These are phyloP conservation scores for Haliclona indistincta DNA, from an alignment of 37 sponge, comb jelly and placozoan genomes.

Conservation along the genomic window DNA sequence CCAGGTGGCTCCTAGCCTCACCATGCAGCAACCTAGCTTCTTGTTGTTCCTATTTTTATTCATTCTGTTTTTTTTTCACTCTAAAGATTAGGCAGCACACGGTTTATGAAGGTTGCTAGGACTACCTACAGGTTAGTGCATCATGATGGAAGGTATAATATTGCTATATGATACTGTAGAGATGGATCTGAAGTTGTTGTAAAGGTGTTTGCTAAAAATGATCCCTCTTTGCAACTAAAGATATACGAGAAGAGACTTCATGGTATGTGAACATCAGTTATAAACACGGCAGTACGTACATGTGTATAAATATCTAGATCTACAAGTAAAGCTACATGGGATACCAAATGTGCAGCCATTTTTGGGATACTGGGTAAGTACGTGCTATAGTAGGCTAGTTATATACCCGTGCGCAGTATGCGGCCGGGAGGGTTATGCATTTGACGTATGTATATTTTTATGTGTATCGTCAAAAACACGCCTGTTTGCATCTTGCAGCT, in stretches of 20 bases:
- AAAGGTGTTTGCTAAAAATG: conserved; percentile 90
- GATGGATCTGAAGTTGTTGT: conserved; percentile 83
- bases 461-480: too few relatives aligned
- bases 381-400: too few relatives aligned
- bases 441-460: too few relatives aligned
- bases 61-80: background rate
- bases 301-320: too few relatives aligned
- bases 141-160: background rate
- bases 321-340: conserved; percentile 35
- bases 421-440: too few relatives aligned
- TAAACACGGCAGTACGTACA: too few relatives aligned
- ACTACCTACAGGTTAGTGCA: conserved; percentile 69
- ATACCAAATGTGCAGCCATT: conserved; percentile 62
- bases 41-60: conserved; percentile 13
- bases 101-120: conserved; percentile 95
- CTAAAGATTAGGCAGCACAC: conserved; percentile 88
- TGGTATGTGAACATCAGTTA: conserved; percentile 36
- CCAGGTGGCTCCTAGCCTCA: conserved; percentile 23
- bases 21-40: background rate
- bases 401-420: too few relatives aligned
- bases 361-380: conserved; percentile 59
- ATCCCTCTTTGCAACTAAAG: conserved; percentile 58
- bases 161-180: background rate
- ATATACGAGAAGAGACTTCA: conserved; percentile 64
- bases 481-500: too few relatives aligned